Evolutionary conservation across 2,888 invertebrate genomes (phyloP).

Genomic region (Minunthozetes semirufus): DNA sequence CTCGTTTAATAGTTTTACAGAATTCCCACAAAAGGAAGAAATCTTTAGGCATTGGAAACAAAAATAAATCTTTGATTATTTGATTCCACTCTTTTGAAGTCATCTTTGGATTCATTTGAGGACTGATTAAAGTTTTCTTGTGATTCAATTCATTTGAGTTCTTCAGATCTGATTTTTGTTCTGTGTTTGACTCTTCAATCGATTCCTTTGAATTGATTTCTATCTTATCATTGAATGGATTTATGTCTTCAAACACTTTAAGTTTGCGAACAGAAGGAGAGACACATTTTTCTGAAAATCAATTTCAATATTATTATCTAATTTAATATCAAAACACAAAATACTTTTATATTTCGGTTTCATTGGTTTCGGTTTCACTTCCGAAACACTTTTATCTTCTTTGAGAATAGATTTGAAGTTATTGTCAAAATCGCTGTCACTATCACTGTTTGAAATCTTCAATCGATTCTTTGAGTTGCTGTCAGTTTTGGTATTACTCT

Average conservation of each 20-base stretch:
- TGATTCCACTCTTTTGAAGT: conserved; percentile 52
- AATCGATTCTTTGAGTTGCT: not conserved
- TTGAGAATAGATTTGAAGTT: not conserved
- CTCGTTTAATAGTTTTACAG: conserved; percentile 56
- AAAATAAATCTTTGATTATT: conserved; percentile 65
- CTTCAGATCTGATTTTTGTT: conserved; percentile 25
- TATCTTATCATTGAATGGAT: not conserved
- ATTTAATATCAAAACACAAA: conserved; percentile 1
- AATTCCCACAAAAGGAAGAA: conserved; percentile 78
- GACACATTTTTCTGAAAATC: conserved; percentile 26
- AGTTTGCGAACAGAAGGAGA: not conserved
- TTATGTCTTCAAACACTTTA: not conserved
- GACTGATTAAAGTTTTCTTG: not conserved
- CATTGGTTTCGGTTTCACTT: not conserved
- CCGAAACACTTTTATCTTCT: not conserved
- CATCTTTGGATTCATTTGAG: conserved; percentile 38
- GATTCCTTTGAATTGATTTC: not conserved
- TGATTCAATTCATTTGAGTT: conserved; percentile 18
- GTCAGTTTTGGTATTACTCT: not conserved
- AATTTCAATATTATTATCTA: conserved; percentile 38
- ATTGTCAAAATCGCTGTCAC: not conserved
- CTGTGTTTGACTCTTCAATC: not conserved
- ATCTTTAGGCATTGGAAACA: conserved; percentile 80
- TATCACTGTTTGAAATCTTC: not conserved
- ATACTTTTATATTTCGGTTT: conserved; percentile 3